phyloP scores from a whole-genome alignment of 2,797 vertebrate species.

The Moxostoma hubbsi region DNA sequence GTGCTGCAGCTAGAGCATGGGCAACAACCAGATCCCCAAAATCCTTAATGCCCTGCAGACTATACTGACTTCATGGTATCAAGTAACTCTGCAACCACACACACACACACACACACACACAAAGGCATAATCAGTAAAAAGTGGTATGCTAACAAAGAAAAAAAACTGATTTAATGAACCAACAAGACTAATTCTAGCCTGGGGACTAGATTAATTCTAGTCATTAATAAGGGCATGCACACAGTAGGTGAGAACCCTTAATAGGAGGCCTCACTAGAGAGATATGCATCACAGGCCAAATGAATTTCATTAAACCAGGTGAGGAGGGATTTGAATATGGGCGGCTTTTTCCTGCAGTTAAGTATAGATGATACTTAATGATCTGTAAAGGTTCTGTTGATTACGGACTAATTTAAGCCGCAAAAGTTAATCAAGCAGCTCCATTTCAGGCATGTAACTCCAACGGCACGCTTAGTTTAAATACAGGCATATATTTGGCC shows the following conservation, averaged over 20 bases:
- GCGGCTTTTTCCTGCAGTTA: conserved; percentile 41
- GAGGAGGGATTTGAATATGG: conserved; percentile 38
- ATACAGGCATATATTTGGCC: conserved; percentile 51
- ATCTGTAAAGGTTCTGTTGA: conserved; percentile 57
- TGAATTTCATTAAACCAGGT: conserved; percentile 50
- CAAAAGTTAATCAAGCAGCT: conserved; percentile 57
- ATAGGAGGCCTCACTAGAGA: conserved; percentile 39
- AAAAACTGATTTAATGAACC: conserved; percentile 45
- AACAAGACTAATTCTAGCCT: conserved; percentile 41
- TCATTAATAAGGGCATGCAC: conserved; percentile 45
- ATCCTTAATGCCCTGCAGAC: neutral
- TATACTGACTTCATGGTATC: neutral
- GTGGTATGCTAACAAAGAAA: conserved; percentile 40
- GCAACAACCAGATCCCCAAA: conserved; percentile 42
- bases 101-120: too few species aligned
- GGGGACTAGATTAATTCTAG: conserved; percentile 35
- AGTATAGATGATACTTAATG: conserved; percentile 39
- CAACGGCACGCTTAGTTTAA: conserved; percentile 55
- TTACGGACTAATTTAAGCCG: conserved; percentile 60
- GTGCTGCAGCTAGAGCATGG: conserved; percentile 40
- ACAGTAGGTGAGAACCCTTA: conserved; percentile 41
- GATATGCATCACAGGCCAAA: conserved; percentile 50
- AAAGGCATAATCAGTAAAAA: conserved; percentile 32
- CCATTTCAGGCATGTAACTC: conserved; percentile 55
- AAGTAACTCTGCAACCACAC: conserved; percentile 30